Evolutionary conservation across 2,888 invertebrate species (phyloP).

Genomic region (Choristoneura rosaceana): DNA sequence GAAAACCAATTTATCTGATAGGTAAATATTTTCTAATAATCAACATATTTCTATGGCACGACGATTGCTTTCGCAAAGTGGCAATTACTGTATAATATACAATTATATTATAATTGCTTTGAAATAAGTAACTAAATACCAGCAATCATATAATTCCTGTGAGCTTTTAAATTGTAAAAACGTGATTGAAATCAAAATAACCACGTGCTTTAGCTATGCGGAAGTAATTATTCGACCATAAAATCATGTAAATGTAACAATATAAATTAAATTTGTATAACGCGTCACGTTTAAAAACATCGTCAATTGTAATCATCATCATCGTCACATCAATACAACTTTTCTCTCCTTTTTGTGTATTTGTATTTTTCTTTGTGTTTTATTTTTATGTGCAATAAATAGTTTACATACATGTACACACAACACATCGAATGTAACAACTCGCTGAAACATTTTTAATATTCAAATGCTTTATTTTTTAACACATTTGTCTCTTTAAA

Average conservation of each 20-base stretch:
- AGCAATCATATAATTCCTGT: slow-evolving; percentile 57
- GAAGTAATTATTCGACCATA: slow-evolving; percentile 29
- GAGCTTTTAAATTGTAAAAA: slow-evolving; percentile 14
- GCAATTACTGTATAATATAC: slow-evolving; percentile 69
- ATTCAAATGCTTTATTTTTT: not conserved
- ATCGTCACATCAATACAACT: too few species aligned
- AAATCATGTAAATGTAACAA: slow-evolving; percentile 33
- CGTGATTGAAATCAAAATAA: slow-evolving; percentile 5
- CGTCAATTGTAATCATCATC: not conserved
- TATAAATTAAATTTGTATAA: slow-evolving; percentile 17
- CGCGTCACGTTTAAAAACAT: slow-evolving; percentile 15
- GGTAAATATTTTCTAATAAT: slow-evolving; percentile 77
- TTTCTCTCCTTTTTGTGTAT: too few species aligned
- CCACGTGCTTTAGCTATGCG: slow-evolving; percentile 36
- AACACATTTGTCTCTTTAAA: not conserved
- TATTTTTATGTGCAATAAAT: too few species aligned
- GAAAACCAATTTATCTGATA: slow-evolving; percentile 60
- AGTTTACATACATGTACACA: too few species aligned
- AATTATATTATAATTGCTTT: too few species aligned
- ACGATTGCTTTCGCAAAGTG: slow-evolving; percentile 59
- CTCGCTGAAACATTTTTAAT: not conserved
- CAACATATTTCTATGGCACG: slow-evolving; percentile 75
- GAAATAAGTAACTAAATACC: slow-evolving; percentile 65
- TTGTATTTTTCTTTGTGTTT: too few species aligned
- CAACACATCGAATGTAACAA: too few species aligned